Percentiles rank a stretch among this genome's conserved stretches.
Evolutionary conservation across 23 tunicate species (phyloP).

Genomic region (Corella eumyota): DNA sequence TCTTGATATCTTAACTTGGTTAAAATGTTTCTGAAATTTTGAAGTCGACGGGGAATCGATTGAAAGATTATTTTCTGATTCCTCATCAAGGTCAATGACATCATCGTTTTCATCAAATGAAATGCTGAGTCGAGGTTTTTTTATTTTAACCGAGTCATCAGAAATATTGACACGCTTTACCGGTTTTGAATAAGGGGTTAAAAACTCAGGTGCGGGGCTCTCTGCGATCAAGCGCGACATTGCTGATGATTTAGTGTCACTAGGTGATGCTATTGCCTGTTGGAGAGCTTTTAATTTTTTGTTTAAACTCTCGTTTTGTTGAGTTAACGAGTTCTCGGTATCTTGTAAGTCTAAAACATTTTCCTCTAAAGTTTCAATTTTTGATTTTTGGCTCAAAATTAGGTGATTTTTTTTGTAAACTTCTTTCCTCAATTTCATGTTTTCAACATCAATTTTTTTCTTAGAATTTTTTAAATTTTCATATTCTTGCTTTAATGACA

Average conservation of each 20-base stretch:
- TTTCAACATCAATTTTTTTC: conserved; percentile 16
- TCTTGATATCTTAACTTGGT: no score
- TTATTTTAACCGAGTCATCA: conserved; percentile 17
- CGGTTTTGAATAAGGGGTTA: conserved; percentile 28
- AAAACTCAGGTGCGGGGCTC: conserved; percentile 78
- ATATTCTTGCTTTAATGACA: conserved; percentile 84
- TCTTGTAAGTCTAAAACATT: neutral
- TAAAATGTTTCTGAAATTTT: no score
- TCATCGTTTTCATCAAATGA: conserved; percentile 17
- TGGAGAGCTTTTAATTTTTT: conserved; percentile 46
- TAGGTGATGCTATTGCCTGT: conserved; percentile 64
- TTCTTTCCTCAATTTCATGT: conserved; percentile 44
- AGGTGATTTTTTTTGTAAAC: conserved; percentile 17
- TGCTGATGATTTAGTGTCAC: conserved; percentile 69
- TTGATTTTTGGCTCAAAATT: neutral
- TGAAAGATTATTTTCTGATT: no score
- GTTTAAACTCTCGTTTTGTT: conserved; percentile 51
- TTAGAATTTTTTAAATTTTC: conserved; percentile 46
- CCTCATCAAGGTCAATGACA: no score
- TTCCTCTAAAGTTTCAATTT: conserved; percentile 25
- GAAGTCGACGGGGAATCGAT: no score
- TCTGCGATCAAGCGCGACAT: conserved; percentile 63
- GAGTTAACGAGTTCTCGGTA: conserved; percentile 34
- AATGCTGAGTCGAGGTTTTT: conserved; percentile 33
- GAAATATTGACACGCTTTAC: neutral